Conservation (phyloP, 92 coral and sea anemone genomes). For the Nematostella vectensis region DNA sequence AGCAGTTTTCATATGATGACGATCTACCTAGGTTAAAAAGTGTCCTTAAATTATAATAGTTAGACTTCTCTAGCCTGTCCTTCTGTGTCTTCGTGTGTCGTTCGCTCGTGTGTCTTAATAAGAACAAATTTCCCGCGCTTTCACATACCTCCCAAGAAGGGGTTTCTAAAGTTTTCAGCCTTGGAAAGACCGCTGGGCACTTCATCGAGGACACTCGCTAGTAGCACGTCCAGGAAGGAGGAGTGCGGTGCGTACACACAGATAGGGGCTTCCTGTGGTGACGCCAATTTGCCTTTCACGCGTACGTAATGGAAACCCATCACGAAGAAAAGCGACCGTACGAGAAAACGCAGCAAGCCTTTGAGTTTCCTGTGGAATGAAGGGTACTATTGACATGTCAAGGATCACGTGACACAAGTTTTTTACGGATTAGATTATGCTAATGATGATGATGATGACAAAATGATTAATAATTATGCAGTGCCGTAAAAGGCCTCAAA, state of each 20-base stretch:
- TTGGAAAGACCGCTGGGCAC: constrained; percentile 55
- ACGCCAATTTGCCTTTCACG: constrained; percentile 42
- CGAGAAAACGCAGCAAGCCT: constrained; percentile 14
- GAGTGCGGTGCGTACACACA: constrained; percentile 62
- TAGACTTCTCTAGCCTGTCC: no score
- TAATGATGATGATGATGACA: no score
- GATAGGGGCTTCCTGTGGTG: constrained; percentile 45
- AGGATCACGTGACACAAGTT: no score
- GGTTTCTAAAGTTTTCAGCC: constrained; percentile 42
- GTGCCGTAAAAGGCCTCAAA: no score
- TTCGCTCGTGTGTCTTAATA: no score
- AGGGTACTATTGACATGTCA: no score
- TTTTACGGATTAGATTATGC: no score
- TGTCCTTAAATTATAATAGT: no score
- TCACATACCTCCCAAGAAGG: constrained; percentile 38
- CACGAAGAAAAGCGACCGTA: constrained; percentile 31
- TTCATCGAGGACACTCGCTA: constrained; percentile 33
- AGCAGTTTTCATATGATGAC: no score
- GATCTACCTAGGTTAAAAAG: no score
- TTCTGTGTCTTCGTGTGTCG: no score
- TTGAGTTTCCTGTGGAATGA: constrained; percentile 23
- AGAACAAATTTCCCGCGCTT: not conserved
- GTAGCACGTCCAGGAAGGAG: constrained; percentile 46
- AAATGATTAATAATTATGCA: no score
- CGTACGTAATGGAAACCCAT: constrained; percentile 43